Evolutionary conservation across 1,140 invertebrate species (phyloP).

Genomic region (Phthorimaea operculella): DNA sequence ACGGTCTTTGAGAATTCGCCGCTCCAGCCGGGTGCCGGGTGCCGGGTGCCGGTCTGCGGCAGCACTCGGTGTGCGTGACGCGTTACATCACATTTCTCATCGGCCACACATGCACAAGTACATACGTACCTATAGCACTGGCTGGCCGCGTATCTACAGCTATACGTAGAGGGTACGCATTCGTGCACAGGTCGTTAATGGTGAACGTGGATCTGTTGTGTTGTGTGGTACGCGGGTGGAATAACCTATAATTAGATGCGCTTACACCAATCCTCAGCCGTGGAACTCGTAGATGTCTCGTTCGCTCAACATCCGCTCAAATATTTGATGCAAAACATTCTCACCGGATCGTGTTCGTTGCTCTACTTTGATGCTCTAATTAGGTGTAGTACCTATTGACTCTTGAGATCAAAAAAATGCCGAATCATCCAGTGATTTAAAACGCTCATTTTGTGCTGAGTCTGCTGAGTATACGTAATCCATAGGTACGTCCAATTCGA

Average conservation of each 20-base stretch:
- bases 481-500: too few species aligned
- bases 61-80: constrained; percentile 25
- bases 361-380: not conserved
- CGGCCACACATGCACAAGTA: constrained; percentile 4
- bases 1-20: not conserved
- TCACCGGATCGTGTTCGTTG: not conserved
- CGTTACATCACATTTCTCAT: constrained; percentile 29
- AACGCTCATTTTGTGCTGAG: too few species aligned
- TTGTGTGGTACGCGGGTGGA: constrained; percentile 46
- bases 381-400: not conserved
- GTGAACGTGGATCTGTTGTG: constrained; percentile 48
- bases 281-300: constrained; percentile 41
- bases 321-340: constrained; percentile 18
- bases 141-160: constrained; percentile 12
- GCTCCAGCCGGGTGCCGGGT: constrained; percentile 8
- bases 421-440: too few species aligned
- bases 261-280: constrained; percentile 44
- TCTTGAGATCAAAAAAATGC: too few species aligned
- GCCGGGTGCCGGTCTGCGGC: constrained; percentile 4
- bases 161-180: constrained; percentile 28
- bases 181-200: constrained; percentile 52
- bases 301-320: constrained; percentile 33
- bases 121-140: constrained; percentile 12
- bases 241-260: constrained; percentile 64
- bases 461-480: too few species aligned